Base-by-base conservation (phyloP, 2,113 vertebrate genomes). In the Megalops atlanticus region DNA sequence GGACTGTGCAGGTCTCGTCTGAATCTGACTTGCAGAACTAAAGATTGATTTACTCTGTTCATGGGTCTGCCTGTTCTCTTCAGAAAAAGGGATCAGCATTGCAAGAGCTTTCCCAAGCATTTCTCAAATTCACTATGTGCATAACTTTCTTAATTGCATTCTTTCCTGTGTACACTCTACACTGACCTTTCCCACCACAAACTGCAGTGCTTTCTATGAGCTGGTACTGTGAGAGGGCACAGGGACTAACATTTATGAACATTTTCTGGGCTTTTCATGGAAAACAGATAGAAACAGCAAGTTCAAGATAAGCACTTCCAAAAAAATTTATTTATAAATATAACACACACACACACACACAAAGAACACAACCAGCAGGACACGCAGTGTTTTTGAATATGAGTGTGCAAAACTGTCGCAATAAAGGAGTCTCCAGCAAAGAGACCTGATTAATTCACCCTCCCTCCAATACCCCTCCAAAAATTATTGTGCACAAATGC, bases 381-480 rank as follows among this genome's bases (percentile, higher is more conserved):
- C 83, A 83, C 31, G 54, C 24, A 0, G 39, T 84, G 85, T 86
- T 90, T 87, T 87, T 85, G 76, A 87, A 79, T 82, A 81, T 85
- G 77, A 82, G 81, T 79, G 87, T 88, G 84, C 73, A 83, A 90
- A 84, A 91, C 87, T 89, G 84, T 81, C 82, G 73, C 85, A 84
- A 86, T 93, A 92, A 95, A 93, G 94, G 94, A 94, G 91, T 93
- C 91, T 86, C 93, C 93, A 91, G 91, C 90, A 92, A 92, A 91
- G 89, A 90, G 93, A 93, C 92, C 93, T 95, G 95, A 96, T 97
- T 95, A 95, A 96, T 97, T 95, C 93, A 86, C 88, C 80, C 83
- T 83, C 84, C 87, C 83, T 18, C 16, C 16, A 52, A 52, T 18
- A 52, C 58, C 58, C 58, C 90, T 91, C 11, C 16, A 92, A 94